Evolutionary conservation across 2,888 invertebrate genomes (phyloP).

Genomic region (Heliconius ethilla): DNA sequence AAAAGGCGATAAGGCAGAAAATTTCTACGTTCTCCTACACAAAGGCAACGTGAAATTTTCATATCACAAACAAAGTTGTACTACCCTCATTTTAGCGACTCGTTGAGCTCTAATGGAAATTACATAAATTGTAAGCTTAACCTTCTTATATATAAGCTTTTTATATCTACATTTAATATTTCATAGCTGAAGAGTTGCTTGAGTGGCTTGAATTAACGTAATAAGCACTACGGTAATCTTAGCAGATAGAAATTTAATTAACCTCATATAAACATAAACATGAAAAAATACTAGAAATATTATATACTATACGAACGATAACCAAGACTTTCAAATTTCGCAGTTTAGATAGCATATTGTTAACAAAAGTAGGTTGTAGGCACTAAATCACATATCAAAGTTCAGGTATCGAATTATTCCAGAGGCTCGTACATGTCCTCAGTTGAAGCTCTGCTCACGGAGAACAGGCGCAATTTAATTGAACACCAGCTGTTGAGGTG

Average conservation of each 20-base stretch:
- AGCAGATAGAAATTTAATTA: no score
- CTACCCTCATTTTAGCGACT: not conserved
- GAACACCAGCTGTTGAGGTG: constrained; percentile 51
- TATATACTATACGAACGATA: no score
- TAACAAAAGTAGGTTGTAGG: constrained; percentile 24
- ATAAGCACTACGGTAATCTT: no score
- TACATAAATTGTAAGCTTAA: not conserved
- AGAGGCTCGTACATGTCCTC: constrained; percentile 44
- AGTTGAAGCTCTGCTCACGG: constrained; percentile 35
- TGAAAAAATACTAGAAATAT: no score
- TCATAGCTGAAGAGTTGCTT: not conserved
- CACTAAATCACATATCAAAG: constrained; percentile 24
- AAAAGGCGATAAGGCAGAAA: constrained; percentile 17
- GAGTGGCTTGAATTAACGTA: no score
- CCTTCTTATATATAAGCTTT: not conserved
- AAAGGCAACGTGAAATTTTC: not conserved
- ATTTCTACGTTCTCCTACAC: not conserved
- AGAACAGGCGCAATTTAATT: constrained; percentile 56
- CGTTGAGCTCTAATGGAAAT: not conserved
- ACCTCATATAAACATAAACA: no score
- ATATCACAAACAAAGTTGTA: not conserved
- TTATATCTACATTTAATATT: not conserved
- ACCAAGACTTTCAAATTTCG: not conserved
- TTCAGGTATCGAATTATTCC: constrained; percentile 38
- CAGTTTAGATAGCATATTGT: not conserved